Evolutionary conservation across 2,888 invertebrate genomes (phyloP), one percentile per base, ranked within the genome.

Genomic region (Nomada ruficornis): DNA sequence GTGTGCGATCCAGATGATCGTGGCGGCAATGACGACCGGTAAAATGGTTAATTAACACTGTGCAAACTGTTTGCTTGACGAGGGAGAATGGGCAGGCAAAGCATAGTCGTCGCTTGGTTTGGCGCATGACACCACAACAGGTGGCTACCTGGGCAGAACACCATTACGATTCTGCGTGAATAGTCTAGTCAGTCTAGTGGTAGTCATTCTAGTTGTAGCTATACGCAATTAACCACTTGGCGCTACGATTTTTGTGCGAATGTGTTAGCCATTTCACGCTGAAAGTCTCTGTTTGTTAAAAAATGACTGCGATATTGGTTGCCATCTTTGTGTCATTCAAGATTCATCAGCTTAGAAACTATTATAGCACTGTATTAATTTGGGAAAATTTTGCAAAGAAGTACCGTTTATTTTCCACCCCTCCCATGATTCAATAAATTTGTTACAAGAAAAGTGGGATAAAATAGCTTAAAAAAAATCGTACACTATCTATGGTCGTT

Each of bases 1-100:
- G 29, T 1, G 47, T 9, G 7, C 52, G 75, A 63, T 44, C 20
- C 60, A 23, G 20, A 64, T 54, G 75, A 72, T 64, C 2, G 47
- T n/a, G 29, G 57, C 50, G 29, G 26, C 63, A 23, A 20, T 47
- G 63, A 3, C 13, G 57, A 9, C 11, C 47, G 57, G 64, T 26
- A 44, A 67, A 82, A 78, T 57, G 78, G 74, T 84, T 84, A 84
- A 85, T 85, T 73, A 81, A 82, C 77, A 57, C 57, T 52, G 52
- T 59, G 77, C 62, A 76, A 82, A 85, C 60, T 68, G 71, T 84
- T 71, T 74, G 77, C 75, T 67, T 78, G 84, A 83, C 80, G 83
- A 77, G 84, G 54, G 74, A 74, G 77, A 73, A 57, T 59, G 68
- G 62, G 54, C 72, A 64, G 64, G 62, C 52, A 63, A 54, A 47